Evolutionary conservation across 2,113 vertebrate species (phyloP), one percentile per base, ranked within the genome.

Genomic region (Bubo scandiacus): DNA sequence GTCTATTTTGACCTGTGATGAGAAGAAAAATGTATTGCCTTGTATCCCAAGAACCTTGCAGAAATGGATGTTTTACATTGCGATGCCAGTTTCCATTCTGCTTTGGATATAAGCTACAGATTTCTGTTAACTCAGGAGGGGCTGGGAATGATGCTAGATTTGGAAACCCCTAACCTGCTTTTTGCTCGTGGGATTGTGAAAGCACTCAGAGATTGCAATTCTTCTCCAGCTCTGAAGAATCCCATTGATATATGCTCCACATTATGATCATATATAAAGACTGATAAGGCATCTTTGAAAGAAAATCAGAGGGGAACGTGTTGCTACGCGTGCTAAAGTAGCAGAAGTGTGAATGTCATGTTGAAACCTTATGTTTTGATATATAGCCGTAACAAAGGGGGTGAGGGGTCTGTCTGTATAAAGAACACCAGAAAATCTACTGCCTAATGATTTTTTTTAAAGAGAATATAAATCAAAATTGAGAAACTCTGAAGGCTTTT

Each of bases 361-460:
- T 86, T 93, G 79, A 88, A 88, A 63, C 72, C 71, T 83, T 88
- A 85, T 75, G 54, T 93, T 97, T 92, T 95, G 93, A 97, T 92
- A 88, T 90, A 96, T 2, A 9, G 86, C 86, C 1, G 6, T 86
- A 94, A 93, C 88, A 92, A 84, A 97, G 59, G 18, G 81, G 82
- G 47, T 67, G 86, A 96, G 82, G 90, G 92, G 85, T 91, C 86
- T 92, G 83, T 59, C 95, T 95, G 27, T 88, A 78, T 93, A 93
- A 96, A 90, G 86, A 96, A 92, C 72, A 83, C 82, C 85, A 90
- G 74, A 92, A 97, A 96, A 96, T 95, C 88, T 92, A 96, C 96
- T 88, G 88, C 86, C 88, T 96, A 96, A 96, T 96, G 88, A 96
- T 93, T 95, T 96, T 38, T 95, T 95, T 95, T 92, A 86, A 96